These are phyloP conservation scores for Zeugodacus cucurbitae DNA, from an alignment of 1,140 invertebrate species.

Conservation along the genomic window DNA sequence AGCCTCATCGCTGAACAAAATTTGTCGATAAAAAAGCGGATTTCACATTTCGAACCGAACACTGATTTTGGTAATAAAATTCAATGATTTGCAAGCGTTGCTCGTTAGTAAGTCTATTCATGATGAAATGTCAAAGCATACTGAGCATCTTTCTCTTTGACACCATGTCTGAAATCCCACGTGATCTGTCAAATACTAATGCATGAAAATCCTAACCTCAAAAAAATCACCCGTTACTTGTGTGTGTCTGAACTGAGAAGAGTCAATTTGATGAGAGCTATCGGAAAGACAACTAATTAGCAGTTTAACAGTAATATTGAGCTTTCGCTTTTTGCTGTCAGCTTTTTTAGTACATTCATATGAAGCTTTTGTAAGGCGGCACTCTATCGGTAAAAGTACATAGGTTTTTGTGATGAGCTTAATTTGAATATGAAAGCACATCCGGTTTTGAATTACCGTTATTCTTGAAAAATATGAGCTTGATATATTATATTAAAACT, in stretches of 20 bases:
- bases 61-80: too few relatives aligned
- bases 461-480: background rate
- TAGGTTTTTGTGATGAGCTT: background rate
- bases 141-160: too few relatives aligned
- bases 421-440: background rate
- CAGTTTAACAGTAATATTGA: background rate
- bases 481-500: background rate
- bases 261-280: background rate
- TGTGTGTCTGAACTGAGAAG: background rate
- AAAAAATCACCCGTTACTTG: too few relatives aligned
- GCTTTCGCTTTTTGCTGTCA: background rate
- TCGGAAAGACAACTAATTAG: background rate
- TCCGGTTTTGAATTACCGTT: background rate
- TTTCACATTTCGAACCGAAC: too few relatives aligned
- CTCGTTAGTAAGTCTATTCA: too few relatives aligned
- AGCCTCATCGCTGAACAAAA: too few relatives aligned
- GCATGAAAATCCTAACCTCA: too few relatives aligned
- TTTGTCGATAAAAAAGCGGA: too few relatives aligned
- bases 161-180: too few relatives aligned
- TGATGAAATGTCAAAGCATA: too few relatives aligned
- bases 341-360: background rate
- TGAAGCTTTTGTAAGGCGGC: background rate
- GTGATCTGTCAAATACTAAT: too few relatives aligned
- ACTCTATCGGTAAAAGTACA: background rate
- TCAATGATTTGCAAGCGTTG: too few relatives aligned